Percentiles rank a stretch among this genome's conserved stretches.
Evolutionary conservation across 2,888 invertebrate genomes (phyloP).

Genomic region (Nymphalis c-album): DNA sequence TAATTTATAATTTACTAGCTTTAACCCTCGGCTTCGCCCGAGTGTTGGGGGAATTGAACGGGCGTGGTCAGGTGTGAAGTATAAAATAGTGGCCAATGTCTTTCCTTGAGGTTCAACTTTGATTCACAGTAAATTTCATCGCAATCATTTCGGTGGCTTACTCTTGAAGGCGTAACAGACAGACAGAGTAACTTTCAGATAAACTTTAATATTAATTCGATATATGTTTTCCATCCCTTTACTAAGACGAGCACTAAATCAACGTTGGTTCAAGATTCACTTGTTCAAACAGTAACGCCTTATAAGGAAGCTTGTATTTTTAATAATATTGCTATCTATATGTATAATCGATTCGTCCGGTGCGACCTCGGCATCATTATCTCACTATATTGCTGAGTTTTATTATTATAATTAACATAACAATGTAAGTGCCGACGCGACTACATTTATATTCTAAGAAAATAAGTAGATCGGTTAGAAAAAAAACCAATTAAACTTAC

Average conservation of each 20-base stretch:
- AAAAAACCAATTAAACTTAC: background rate
- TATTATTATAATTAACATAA: conserved; percentile 52
- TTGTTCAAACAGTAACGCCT: conserved; percentile 37
- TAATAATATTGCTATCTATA: conserved; percentile 26
- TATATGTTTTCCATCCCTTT: conserved; percentile 16
- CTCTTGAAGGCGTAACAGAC: too few species aligned
- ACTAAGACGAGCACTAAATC: conserved; percentile 25
- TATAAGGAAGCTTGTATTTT: conserved; percentile 41
- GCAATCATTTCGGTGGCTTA: too few species aligned
- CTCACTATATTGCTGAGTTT: conserved; percentile 46
- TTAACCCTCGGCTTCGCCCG: too few species aligned
- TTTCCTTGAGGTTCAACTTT: too few species aligned
- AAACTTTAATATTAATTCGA: background rate
- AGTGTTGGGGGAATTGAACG: too few species aligned
- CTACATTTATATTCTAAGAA: background rate
- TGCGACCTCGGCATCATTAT: conserved; percentile 58
- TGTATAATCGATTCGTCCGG: conserved; percentile 31
- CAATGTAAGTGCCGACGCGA: conserved; percentile 18
- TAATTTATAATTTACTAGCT: too few species aligned
- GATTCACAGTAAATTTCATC: too few species aligned
- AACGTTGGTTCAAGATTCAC: conserved; percentile 37
- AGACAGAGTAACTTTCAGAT: too few species aligned
- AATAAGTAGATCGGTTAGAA: conserved; percentile 1
- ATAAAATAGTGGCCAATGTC: too few species aligned
- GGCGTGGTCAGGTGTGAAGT: too few species aligned